These are phyloP conservation scores for Plagodis dolabraria DNA, from an alignment of 2,888 invertebrate species.

Conservation along the genomic window DNA sequence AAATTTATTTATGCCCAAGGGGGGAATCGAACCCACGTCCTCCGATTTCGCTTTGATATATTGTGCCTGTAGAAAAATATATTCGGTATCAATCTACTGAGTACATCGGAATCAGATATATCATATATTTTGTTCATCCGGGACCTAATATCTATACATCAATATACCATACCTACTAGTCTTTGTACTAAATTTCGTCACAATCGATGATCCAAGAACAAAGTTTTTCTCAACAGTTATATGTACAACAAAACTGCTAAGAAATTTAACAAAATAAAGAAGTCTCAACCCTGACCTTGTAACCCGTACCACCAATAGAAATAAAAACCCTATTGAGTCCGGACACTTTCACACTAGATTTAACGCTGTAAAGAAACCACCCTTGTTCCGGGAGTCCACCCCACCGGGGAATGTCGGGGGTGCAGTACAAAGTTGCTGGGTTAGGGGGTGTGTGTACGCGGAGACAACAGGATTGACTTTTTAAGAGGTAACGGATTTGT, in stretches of 20 bases:
- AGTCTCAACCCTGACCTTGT: neutral
- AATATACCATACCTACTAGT: no score
- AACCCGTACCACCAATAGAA: constrained; percentile 6
- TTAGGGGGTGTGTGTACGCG: constrained; percentile 5
- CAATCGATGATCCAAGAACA: no score
- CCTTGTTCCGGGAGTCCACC: constrained; percentile 7
- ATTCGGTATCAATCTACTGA: no score
- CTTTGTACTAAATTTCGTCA: no score
- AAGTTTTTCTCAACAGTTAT: no score
- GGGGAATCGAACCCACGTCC: no score
- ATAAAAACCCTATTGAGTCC: constrained; percentile 10
- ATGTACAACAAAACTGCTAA: neutral
- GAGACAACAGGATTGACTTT: constrained; percentile 16
- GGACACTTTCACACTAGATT: constrained; percentile 23
- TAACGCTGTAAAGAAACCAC: constrained; percentile 24
- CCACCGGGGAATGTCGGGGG: neutral
- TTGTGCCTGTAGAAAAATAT: no score
- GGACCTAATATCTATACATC: no score
- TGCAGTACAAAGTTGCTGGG: constrained; percentile 7
- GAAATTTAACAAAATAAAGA: neutral
- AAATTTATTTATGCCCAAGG: no score
- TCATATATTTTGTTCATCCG: no score
- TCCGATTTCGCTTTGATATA: no score
- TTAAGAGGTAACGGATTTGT: neutral
- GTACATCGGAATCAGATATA: no score